A percentile compares a stretch with the other conserved stretches of the same genome.
Evolutionary conservation across 2,888 invertebrate genomes (phyloP).

Genomic region (Platerodrilus igneus): DNA sequence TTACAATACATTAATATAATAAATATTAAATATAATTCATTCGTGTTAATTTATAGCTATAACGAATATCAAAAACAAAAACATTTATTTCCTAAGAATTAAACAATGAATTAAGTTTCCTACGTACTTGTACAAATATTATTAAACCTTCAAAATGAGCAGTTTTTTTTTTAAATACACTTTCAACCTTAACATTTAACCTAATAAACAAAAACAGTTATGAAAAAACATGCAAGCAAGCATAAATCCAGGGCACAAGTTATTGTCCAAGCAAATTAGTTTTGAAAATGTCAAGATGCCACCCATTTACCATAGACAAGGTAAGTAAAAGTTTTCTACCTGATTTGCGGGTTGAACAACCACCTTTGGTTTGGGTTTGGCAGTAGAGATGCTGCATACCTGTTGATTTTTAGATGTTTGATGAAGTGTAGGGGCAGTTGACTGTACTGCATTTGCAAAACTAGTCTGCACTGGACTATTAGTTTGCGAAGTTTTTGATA

Average conservation of each 20-base stretch:
- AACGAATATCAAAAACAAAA: too few species aligned
- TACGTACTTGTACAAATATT: too few species aligned
- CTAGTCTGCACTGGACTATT: conserved; percentile 5
- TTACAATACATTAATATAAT: too few species aligned
- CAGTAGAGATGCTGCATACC: conserved; percentile 42
- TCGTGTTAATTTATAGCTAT: too few species aligned
- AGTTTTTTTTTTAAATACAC: too few species aligned
- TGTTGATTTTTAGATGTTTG: conserved; percentile 33
- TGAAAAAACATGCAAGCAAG: conserved; percentile 3
- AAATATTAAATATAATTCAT: too few species aligned
- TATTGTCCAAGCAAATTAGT: neutral
- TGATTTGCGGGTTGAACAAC: conserved; percentile 40
- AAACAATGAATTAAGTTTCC: too few species aligned
- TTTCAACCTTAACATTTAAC: too few species aligned
- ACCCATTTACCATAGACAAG: neutral
- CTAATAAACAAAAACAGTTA: too few species aligned
- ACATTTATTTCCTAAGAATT: too few species aligned
- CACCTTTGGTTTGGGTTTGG: conserved; percentile 38
- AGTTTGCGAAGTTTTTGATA: conserved; percentile 5
- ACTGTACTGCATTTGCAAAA: conserved; percentile 4
- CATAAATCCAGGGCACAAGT: neutral
- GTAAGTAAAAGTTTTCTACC: conserved; percentile 22
- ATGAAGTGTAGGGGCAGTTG: conserved; percentile 5
- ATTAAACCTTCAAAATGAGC: too few species aligned
- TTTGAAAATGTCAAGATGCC: neutral